A percentile compares a stretch with the other conserved stretches of the same genome.
Evolutionary conservation across 2,113 vertebrate species (phyloP).

Genomic region (Bujurquina vittata): DNA sequence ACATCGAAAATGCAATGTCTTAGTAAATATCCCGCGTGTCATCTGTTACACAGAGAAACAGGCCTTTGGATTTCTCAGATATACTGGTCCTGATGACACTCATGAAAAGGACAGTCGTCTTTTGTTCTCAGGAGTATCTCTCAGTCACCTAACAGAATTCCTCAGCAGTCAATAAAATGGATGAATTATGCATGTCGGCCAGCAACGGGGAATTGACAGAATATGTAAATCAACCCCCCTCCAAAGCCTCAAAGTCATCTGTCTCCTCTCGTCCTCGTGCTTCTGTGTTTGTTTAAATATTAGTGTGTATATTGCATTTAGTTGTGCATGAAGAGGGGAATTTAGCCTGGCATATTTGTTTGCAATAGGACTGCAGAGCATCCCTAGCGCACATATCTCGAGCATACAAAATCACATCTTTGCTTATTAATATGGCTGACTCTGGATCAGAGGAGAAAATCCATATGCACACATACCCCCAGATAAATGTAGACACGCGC

Average conservation of each 20-base stretch:
- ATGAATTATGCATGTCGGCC: slow-evolving; percentile 78
- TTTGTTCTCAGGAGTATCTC: slow-evolving; percentile 67
- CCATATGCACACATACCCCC: not conserved
- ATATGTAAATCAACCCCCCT: slow-evolving; percentile 73
- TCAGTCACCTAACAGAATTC: slow-evolving; percentile 76
- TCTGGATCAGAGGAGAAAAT: not conserved
- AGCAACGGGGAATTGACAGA: slow-evolving; percentile 66
- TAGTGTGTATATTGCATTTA: slow-evolving; percentile 64
- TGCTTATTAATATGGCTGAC: not conserved
- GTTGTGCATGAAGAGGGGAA: slow-evolving; percentile 43
- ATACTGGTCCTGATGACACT: slow-evolving; percentile 42
- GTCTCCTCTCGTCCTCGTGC: slow-evolving; percentile 48
- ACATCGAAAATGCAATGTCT: slow-evolving; percentile 1
- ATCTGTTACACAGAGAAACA: not conserved
- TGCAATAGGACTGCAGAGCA: slow-evolving; percentile 25
- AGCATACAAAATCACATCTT: not conserved
- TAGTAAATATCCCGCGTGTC: not conserved
- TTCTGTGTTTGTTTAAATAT: slow-evolving; percentile 66
- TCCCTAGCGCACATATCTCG: not conserved
- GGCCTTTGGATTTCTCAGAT: slow-evolving; percentile 19
- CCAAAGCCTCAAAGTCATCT: slow-evolving; percentile 36
- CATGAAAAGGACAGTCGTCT: slow-evolving; percentile 67
- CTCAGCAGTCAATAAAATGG: slow-evolving; percentile 72
- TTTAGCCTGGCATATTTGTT: slow-evolving; percentile 46
- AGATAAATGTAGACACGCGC: not conserved